Percentiles rank a stretch among this genome's conserved stretches.
phyloP scores from a whole-genome alignment of 2,113 vertebrate species.

The Campylomormyrus numenius region DNA sequence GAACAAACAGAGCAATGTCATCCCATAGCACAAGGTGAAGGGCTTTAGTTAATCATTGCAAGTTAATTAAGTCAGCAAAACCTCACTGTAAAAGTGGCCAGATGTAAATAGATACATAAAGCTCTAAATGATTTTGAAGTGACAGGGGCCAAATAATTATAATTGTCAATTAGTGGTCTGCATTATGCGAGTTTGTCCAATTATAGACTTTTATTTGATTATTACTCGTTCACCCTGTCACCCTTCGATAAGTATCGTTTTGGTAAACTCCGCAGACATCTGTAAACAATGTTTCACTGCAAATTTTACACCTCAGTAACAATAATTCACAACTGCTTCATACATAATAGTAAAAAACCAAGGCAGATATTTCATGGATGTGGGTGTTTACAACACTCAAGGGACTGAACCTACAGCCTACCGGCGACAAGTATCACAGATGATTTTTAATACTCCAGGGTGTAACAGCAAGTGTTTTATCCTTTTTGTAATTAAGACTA shows the following conservation, averaged over 20 bases:
- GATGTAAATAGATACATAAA: constrained; percentile 21
- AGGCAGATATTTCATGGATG: background rate
- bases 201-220: constrained; percentile 17
- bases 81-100: background rate
- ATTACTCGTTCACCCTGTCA: background rate
- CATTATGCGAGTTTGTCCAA: constrained; percentile 1
- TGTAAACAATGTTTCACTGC: background rate
- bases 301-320: background rate
- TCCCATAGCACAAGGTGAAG: constrained; percentile 13
- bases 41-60: constrained; percentile 24
- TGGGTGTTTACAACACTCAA: background rate
- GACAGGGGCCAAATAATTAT: background rate
- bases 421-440: background rate
- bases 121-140: constrained; percentile 1
- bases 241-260: background rate
- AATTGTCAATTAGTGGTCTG: constrained; percentile 16
- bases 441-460: background rate
- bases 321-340: background rate
- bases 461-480: background rate
- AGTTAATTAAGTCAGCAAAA: constrained; percentile 19
- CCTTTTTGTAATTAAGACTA: background rate
- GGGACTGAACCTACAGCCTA: background rate
- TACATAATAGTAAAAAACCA: background rate
- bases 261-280: background rate
- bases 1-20: background rate